Evolutionary conservation across 2,797 vertebrate genomes (phyloP), one percentile per base, ranked within the genome.

Genomic region (Vespertilio murinus): DNA sequence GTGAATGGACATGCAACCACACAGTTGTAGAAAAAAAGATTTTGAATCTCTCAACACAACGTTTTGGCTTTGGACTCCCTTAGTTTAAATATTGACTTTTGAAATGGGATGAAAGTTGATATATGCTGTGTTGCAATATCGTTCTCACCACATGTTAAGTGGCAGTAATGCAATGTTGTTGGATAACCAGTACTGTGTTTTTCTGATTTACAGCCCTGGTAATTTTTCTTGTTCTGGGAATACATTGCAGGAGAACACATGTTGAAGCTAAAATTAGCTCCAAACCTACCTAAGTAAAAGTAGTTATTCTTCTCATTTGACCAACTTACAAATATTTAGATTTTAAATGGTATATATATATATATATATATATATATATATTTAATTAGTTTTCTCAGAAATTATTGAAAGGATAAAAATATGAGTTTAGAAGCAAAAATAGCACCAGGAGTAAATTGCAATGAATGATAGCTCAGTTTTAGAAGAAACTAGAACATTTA

Each of bases 61-160:
- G 22, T 75, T 74, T 89, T 96, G 93, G 94, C 87, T 94, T 74
- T 78, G 42, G 75, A n/a, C 56, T 91, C 47, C 25, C 56, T 84
- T 78, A 35, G 64, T 94, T 97, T 95, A 96, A 97, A 97, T 96
- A 96, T 83, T 96, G 90, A 75, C 92, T 88, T 96, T 94, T 96
- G 91, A 96, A 96, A 95, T 85, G 82, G n/a, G 89, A 94, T 91
- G 89, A 85, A 93, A 95, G 94, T 91, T 96, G 91, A 88, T 93
- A n/a, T 92, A 25, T 54, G 64, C 67, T 69, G 65, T 85, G 77
- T 94, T 94, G 64, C 49, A 75, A 30, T 75, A 86, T 92, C 81
- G 88, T 93, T 95, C 90, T 94, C 35, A 79, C 91, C 92, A 95
- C 84, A 47, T 92, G 92, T 92, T 90, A 92, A 93, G 94, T 86